Conservation (phyloP, 2,797 vertebrate genomes). For the Huso huso region DNA sequence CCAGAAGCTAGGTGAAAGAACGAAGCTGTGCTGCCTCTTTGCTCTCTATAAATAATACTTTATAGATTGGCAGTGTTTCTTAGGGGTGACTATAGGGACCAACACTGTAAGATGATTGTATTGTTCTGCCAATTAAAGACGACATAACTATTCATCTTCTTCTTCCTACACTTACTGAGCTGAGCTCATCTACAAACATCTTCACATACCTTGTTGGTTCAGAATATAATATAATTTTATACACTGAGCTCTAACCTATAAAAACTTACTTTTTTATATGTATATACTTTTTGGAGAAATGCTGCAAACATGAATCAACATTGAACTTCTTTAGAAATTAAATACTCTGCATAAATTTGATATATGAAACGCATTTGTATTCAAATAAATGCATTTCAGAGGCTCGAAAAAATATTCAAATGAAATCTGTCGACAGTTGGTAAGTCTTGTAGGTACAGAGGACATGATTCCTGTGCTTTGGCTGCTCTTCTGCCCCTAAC, state of each 20-base stretch:
- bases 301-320: too few species aligned
- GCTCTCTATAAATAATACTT: constrained; percentile 9
- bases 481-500: too few species aligned
- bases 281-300: too few species aligned
- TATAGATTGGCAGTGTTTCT: constrained; percentile 12
- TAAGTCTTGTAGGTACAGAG: too few species aligned
- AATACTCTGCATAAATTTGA: too few species aligned
- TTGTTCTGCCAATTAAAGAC: constrained; percentile 34
- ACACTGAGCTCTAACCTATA: not conserved
- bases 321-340: too few species aligned
- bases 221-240: not conserved
- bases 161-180: constrained; percentile 40
- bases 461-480: too few species aligned
- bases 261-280: not conserved
- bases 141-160: constrained; percentile 30
- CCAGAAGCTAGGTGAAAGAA: constrained; percentile 12
- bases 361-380: too few species aligned
- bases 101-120: constrained; percentile 22
- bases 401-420: too few species aligned
- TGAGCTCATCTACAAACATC: constrained; percentile 46
- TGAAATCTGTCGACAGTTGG: too few species aligned
- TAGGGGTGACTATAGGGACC: constrained; percentile 12
- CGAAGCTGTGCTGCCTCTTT: not conserved
- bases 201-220: constrained; percentile 18
- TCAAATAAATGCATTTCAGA: too few species aligned